Conservation (phyloP, 2,113 vertebrate genomes). For the Carassius gibelio region DNA sequence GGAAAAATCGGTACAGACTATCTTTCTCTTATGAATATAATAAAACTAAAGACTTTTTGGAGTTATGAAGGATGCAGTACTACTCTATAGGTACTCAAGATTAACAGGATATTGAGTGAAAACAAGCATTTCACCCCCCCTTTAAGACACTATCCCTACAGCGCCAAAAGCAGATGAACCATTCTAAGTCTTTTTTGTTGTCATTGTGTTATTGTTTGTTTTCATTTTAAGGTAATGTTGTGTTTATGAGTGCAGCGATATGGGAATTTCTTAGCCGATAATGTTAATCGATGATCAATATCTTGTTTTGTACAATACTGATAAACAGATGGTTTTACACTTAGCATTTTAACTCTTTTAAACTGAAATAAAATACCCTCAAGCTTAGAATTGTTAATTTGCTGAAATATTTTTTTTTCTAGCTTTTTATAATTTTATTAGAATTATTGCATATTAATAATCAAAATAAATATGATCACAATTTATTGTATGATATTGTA, state of each 20-base stretch:
- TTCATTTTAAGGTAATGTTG: background rate
- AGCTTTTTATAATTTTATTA: background rate
- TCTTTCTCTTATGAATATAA: no score
- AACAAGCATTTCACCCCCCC: no score
- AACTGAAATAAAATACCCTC: background rate
- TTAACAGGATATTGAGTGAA: no score
- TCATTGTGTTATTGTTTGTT: background rate
- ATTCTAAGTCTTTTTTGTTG: background rate
- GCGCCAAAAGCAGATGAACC: background rate
- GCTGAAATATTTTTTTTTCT: background rate
- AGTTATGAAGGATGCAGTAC: no score
- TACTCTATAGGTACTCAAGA: no score
- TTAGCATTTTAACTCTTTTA: background rate
- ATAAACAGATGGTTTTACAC: background rate
- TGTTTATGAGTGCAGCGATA: background rate
- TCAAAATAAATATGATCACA: background rate
- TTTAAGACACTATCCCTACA: background rate
- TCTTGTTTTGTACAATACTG: background rate
- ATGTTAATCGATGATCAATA: background rate
- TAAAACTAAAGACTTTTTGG: no score
- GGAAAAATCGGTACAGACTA: no score
- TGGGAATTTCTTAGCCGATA: background rate
- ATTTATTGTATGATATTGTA: background rate
- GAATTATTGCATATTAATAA: background rate
- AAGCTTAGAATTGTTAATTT: background rate